Conservation (phyloP, 2,797 vertebrate genomes). For the Sylvia borin region DNA sequence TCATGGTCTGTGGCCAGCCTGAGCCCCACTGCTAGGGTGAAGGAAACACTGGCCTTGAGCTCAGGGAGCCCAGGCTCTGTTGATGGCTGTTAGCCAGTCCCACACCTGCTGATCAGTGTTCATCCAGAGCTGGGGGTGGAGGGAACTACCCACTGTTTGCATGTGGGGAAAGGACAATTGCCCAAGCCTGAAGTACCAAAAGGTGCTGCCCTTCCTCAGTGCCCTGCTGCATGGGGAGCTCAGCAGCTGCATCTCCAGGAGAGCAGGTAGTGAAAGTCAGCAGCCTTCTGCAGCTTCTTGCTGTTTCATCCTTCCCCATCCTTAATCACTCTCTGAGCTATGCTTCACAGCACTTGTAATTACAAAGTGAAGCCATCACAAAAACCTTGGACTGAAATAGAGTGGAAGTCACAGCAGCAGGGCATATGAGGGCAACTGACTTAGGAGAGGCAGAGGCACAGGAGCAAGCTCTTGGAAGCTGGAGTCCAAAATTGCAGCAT, state of each 20-base stretch:
- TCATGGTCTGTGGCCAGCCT: background rate
- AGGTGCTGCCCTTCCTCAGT: background rate
- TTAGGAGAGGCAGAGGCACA: background rate
- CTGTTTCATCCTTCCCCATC: background rate
- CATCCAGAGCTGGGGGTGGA: background rate
- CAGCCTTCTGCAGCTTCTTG: background rate
- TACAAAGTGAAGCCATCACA: background rate
- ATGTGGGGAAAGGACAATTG: background rate
- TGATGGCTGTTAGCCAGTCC: background rate
- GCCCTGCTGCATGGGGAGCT: background rate
- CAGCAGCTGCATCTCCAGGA: background rate
- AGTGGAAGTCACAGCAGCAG: background rate
- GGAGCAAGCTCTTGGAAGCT: background rate
- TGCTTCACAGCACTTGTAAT: background rate
- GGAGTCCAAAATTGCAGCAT: background rate
- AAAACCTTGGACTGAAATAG: background rate
- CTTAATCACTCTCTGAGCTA: background rate
- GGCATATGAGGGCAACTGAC: fast-evolving
- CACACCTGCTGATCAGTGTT: background rate
- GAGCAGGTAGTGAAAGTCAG: background rate
- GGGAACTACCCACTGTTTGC: background rate
- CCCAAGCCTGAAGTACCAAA: background rate
- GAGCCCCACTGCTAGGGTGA: fast-evolving
- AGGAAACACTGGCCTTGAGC: background rate
- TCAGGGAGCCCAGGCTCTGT: background rate